These are phyloP conservation scores for Coelopa frigida DNA, from an alignment of 1,140 invertebrate genomes.

Conservation along the genomic window DNA sequence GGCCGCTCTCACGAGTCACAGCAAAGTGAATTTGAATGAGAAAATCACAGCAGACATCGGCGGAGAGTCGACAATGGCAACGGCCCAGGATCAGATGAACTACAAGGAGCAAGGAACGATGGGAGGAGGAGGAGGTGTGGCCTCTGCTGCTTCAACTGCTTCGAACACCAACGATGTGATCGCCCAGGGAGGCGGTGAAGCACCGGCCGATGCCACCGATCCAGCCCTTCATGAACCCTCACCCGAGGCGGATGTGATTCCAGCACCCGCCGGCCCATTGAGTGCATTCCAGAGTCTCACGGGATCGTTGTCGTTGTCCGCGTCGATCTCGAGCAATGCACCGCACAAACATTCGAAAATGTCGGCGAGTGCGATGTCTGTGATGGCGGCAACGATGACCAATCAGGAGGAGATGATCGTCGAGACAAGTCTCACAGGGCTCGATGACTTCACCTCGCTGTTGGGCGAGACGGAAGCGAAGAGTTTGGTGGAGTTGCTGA, in stretches of 20 bases:
- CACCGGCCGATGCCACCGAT: conserved; percentile 57
- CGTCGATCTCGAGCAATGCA: conserved; percentile 49
- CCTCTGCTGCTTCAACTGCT: conserved; percentile 8
- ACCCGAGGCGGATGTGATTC: conserved; percentile 23
- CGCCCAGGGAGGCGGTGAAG: conserved; percentile 67
- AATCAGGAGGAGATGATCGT: conserved; percentile 54
- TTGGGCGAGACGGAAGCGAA: conserved; percentile 77
- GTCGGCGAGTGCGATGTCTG: conserved; percentile 83
- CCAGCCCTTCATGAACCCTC: conserved; percentile 42
- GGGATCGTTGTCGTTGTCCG: conserved; percentile 59
- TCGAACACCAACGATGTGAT: conserved; percentile 42
- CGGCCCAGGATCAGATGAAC: no score
- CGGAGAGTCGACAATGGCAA: conserved; percentile 19
- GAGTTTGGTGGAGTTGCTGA: conserved; percentile 76
- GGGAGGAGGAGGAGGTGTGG: conserved; percentile 8
- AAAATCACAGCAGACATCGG: conserved; percentile 10
- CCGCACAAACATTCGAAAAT: conserved; percentile 65
- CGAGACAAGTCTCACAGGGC: conserved; percentile 43
- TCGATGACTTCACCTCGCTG: conserved; percentile 75
- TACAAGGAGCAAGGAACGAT: background rate
- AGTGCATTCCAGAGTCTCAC: conserved; percentile 44
- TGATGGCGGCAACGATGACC: conserved; percentile 83
- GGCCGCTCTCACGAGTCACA: conserved; percentile 40
- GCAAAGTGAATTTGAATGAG: conserved; percentile 40
- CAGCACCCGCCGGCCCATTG: conserved; percentile 29